phyloP scores from a whole-genome alignment of 2,888 invertebrate species.

The Plusia festucae region DNA sequence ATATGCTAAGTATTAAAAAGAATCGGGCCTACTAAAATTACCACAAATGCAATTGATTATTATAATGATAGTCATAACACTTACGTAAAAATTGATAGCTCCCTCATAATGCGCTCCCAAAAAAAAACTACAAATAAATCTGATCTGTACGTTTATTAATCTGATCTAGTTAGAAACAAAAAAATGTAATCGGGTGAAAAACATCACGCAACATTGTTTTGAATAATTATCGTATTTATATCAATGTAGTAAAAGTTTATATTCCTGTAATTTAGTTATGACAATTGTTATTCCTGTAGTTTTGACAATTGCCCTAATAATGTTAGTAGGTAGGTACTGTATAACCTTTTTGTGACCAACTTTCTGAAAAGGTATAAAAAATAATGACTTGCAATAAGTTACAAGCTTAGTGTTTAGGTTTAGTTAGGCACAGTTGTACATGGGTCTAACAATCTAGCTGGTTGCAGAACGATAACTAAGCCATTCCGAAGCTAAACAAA shows the following conservation, averaged over 20 bases:
- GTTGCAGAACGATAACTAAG: too few relatives aligned
- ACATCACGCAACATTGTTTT: conserved; percentile 29
- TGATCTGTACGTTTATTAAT: conserved; percentile 8
- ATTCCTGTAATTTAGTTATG: not conserved
- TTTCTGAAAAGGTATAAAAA: not conserved
- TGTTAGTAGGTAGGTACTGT: conserved; percentile 13
- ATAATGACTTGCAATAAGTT: not conserved
- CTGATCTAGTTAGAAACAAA: too few relatives aligned
- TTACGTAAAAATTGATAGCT: conserved; percentile 3
- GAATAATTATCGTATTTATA: conserved; percentile 10
- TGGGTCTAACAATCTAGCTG: too few relatives aligned
- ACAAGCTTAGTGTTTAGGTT: too few relatives aligned
- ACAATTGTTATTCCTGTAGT: conserved; percentile 45
- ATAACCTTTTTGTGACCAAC: conserved; percentile 41
- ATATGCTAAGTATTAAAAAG: too few relatives aligned
- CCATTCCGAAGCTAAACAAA: too few relatives aligned
- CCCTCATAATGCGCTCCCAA: conserved; percentile 1
- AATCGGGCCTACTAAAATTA: too few relatives aligned
- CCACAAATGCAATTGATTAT: too few relatives aligned
- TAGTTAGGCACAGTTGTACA: too few relatives aligned
- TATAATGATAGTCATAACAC: too few relatives aligned
- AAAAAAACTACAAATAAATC: conserved; percentile 22
- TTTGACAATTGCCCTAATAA: conserved; percentile 30
- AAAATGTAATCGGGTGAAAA: conserved; percentile 14
- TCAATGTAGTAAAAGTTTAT: accelerated